These are phyloP conservation scores for Eutrigla gurnardus DNA, from an alignment of 2,797 vertebrate species.

Conservation along the genomic window DNA sequence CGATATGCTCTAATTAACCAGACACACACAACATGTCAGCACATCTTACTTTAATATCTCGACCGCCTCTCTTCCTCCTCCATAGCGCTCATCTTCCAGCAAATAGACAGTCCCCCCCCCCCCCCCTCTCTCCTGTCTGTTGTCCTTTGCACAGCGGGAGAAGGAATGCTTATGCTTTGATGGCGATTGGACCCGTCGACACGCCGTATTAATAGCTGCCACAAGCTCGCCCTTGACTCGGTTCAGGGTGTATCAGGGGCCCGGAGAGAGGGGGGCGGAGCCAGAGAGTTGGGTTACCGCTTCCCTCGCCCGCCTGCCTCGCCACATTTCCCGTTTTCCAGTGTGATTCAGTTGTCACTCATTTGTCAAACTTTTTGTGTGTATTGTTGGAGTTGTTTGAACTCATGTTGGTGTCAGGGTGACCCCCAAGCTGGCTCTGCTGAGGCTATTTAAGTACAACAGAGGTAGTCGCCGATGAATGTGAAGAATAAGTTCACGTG, in stretches of 20 bases:
- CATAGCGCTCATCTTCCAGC: slow-evolving; percentile 40
- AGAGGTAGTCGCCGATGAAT: slow-evolving; percentile 3
- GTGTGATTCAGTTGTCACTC: slow-evolving; percentile 55
- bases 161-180: slow-evolving; percentile 56
- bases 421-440: slow-evolving; percentile 18
- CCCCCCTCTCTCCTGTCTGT: slow-evolving; percentile 10
- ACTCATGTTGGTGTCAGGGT: slow-evolving; percentile 1
- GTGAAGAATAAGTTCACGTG: slow-evolving; percentile 8
- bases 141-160: slow-evolving; percentile 55
- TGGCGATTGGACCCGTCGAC: slow-evolving; percentile 74
- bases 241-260: slow-evolving; percentile 45
- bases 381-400: slow-evolving; percentile 30
- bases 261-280: slow-evolving; percentile 32
- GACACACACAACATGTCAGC: neutral
- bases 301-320: slow-evolving; percentile 31
- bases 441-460: slow-evolving; percentile 29
- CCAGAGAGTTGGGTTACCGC: slow-evolving; percentile 17
- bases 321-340: slow-evolving; percentile 40
- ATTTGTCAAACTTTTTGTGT: slow-evolving; percentile 29
- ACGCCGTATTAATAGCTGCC: slow-evolving; percentile 79
- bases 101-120: slow-evolving; percentile 17
- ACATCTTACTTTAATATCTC: slow-evolving; percentile 31
- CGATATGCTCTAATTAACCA: slow-evolving; percentile 28
- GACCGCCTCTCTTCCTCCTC: slow-evolving; percentile 15
- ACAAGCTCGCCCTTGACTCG: slow-evolving; percentile 54